Evolutionary conservation across 2,113 vertebrate genomes (phyloP), one percentile per base, ranked within the genome.

Genomic region (Malurus alboscapulatus): DNA sequence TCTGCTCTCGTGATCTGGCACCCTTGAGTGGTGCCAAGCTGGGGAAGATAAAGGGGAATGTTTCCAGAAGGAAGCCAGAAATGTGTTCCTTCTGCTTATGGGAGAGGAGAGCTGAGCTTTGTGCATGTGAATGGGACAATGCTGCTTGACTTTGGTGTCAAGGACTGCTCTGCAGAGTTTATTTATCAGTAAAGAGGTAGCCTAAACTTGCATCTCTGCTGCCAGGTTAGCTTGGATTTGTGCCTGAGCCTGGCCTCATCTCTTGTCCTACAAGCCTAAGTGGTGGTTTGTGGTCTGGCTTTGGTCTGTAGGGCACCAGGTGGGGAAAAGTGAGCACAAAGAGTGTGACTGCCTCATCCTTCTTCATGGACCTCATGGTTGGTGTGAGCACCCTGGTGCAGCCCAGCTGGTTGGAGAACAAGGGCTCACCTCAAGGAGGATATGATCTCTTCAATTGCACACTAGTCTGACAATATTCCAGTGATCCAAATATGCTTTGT

Each of bases 11-110:
- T 34, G 72, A 61, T 50, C 54, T 48, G 67, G 50, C 21, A 76
- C 4, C 45, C 26, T 30, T 0, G 4, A 18, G 12, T 4, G 27
- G 32, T 0, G 1, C 29, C 7, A 7, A 48, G 27, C 40, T 45
- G 29, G 27, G 34, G 15, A 8, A 87, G 50, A 36, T 44, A 61
- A 25, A 7, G 21, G 12, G 5, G 7, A 47, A 36, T 63, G 1
- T 40, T 82, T 65, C 58, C 42, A 84, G 36, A 42, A 71, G 26
- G 17, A 9, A 81, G 8, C 3, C 40, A 50, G 53, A 71, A 91
- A 48, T 18, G 7, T 27, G 12, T 40, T n/a, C n/a, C 36, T 63
- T 13, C 24, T 40, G 5, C 29, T 67, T 0, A 0, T 48, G n/a
- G 9, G 12, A 18, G 34, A 86, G 77, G 72, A 68, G 30, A 42